Evolutionary conservation across 2,113 vertebrate genomes (phyloP).

Genomic region (Geococcyx californianus): DNA sequence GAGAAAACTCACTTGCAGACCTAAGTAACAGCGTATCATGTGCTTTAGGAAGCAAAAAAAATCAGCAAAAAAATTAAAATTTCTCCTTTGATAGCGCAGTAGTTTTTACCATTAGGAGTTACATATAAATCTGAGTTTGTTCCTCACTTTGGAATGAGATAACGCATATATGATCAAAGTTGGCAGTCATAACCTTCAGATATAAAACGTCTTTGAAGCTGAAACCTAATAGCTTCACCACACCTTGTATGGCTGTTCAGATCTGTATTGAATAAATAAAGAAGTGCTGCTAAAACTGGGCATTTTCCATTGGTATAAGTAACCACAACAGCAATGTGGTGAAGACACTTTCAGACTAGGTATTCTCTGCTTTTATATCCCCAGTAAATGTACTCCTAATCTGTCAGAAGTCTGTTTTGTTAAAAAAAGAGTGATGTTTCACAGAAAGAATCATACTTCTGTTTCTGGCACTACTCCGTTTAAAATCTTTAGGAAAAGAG

Average conservation of each 20-base stretch:
- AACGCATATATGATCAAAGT: neutral
- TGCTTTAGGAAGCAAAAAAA: neutral
- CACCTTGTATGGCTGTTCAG: neutral
- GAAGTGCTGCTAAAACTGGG: neutral
- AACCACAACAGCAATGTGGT: neutral
- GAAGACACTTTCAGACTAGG: neutral
- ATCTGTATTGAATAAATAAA: neutral
- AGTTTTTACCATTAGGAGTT: neutral
- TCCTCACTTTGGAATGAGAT: neutral
- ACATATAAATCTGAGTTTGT: neutral
- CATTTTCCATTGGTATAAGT: neutral
- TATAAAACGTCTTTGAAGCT: neutral
- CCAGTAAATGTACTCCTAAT: neutral
- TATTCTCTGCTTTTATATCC: neutral
- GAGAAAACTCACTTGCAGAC: conserved; percentile 14
- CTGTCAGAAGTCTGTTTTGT: neutral
- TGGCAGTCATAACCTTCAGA: neutral
- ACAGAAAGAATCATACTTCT: neutral
- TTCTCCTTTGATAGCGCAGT: neutral
- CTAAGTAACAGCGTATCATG: neutral
- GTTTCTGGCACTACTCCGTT: neutral
- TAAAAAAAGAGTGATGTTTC: neutral
- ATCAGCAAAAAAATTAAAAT: neutral
- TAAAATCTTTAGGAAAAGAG: neutral
- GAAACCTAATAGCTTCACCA: neutral